Evolutionary conservation across 1,140 invertebrate species (phyloP).

Genomic region (Drosophila carrolli): DNA sequence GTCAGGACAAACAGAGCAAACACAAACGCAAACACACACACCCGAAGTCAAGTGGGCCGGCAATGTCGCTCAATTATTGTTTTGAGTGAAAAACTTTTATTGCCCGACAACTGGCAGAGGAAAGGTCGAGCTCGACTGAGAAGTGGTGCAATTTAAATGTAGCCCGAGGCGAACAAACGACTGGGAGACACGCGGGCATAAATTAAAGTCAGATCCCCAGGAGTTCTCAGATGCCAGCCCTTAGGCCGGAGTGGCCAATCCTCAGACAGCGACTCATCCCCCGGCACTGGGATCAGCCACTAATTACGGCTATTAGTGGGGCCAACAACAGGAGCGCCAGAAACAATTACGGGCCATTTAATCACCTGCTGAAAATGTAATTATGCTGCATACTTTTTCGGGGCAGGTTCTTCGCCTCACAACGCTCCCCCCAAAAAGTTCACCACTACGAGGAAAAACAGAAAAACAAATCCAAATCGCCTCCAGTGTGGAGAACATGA

Average conservation of each 20-base stretch:
- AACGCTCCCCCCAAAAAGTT: background rate
- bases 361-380: slow-evolving; percentile 84
- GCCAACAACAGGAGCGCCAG: slow-evolving; percentile 51
- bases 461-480: slow-evolving; percentile 25
- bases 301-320: slow-evolving; percentile 75
- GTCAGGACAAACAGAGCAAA: slow-evolving; percentile 37
- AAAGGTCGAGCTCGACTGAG: slow-evolving; percentile 4
- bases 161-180: slow-evolving; percentile 61
- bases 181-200: slow-evolving; percentile 67
- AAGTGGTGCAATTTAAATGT: slow-evolving; percentile 73
- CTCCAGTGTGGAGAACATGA: slow-evolving; percentile 33
- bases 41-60: slow-evolving; percentile 63
- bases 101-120: slow-evolving; percentile 46
- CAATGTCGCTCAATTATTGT: slow-evolving; percentile 72
- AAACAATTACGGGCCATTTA: slow-evolving; percentile 84
- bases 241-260: slow-evolving; percentile 1
- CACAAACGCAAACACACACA: slow-evolving; percentile 31
- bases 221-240: background rate
- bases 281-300: slow-evolving; percentile 45
- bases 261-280: slow-evolving; percentile 16
- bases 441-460: slow-evolving; percentile 2
- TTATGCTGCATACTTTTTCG: slow-evolving; percentile 77
- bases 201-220: slow-evolving; percentile 50
- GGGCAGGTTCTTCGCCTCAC: slow-evolving; percentile 10
- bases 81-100: slow-evolving; percentile 83